phyloP scores from a whole-genome alignment of 2,113 vertebrate species.

The Neodon shergylaensis region DNA sequence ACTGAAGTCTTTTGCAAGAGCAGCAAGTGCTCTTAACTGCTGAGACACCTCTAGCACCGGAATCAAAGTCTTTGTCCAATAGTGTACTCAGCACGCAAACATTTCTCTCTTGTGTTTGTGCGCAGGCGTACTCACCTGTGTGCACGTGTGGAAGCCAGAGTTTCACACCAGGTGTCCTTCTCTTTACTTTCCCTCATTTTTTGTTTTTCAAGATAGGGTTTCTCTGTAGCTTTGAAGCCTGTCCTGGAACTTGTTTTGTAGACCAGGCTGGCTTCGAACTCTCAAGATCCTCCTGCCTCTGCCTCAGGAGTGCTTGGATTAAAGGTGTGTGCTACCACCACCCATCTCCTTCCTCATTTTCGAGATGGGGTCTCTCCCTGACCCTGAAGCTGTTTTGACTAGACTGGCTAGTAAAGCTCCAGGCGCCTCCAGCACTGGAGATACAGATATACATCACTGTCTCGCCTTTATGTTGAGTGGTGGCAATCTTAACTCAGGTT shows the following conservation, averaged over 20 bases:
- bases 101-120: background rate
- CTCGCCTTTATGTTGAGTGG: background rate
- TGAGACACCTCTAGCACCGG: background rate
- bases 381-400: background rate
- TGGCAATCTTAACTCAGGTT: background rate
- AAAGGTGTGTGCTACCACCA: too few species aligned
- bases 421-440: background rate
- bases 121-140: background rate
- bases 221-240: background rate
- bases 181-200: too few species aligned
- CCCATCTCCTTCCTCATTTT: background rate
- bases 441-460: background rate
- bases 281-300: too few species aligned
- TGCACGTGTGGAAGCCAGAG: background rate
- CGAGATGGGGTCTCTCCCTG: background rate
- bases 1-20: background rate
- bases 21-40: background rate
- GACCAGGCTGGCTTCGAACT: too few species aligned
- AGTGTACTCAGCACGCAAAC: background rate
- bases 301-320: too few species aligned
- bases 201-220: background rate
- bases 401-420: background rate
- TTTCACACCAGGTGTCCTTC: background rate
- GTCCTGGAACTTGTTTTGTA: too few species aligned
- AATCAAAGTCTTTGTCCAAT: background rate